Base-by-base conservation (phyloP, 2,113 vertebrate species). In the Oncorhynchus mykiss region DNA sequence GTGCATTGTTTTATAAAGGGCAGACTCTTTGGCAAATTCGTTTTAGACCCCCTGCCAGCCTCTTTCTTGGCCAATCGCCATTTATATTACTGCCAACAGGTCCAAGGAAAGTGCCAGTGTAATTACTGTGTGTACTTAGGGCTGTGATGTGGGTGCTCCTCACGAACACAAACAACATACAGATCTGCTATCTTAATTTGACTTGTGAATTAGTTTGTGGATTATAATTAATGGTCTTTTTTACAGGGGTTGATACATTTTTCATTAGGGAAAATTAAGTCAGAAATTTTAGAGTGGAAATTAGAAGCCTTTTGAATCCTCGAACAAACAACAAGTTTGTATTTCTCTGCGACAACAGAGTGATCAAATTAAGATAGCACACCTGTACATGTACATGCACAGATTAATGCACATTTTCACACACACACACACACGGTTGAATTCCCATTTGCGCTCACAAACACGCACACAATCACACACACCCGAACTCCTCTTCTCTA, bases 81-180 rank as follows among this genome's bases (percentile, higher is more conserved):
- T 62, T 24, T 62, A 62, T 27, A 25, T 72, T 16, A 54, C 45
- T 68, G 60, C 59, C 59, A 73, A 54, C 62, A 3, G 13, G 24
- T 60, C 60, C 39, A 16, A 74, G 68, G 69, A 62, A 9, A 49
- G 16, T 71, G 29, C 12, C 67, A 69, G 57, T 45, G 77, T 78
- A 78, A 78, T 82, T 68, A 75, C 78, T n/a, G 29, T 45, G 66
- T 31, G 16, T 9, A n/a, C 31, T 68, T 7, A 68, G 3, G 18
- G 14, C 14, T n/a, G 31, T 39, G 62, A 48, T 8, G 27, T 29
- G 34, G 13, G 65, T 24, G 27, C 72, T 73, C 57, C 79, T 69
- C 31, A 81, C 51, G 2, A 4, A 54, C 12, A 16, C 13, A 62
- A 62, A 16, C 9, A n/a, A 62, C 59, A 62, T 2, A 62, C 59